Conservation (phyloP, 2,888 invertebrate genomes). For the Mythimna loreyi region DNA sequence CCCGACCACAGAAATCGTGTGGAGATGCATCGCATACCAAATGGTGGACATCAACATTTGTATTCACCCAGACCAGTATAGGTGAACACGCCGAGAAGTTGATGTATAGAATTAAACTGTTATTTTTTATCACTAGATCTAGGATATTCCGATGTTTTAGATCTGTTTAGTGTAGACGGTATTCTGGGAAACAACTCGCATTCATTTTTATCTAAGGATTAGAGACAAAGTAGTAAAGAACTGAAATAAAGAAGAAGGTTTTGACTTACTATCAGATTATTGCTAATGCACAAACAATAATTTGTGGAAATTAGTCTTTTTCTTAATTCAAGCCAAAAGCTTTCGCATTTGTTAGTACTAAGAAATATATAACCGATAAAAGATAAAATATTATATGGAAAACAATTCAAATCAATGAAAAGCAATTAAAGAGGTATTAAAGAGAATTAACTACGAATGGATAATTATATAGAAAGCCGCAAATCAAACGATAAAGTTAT, state of each 20-base stretch:
- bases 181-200: slow-evolving; percentile 19
- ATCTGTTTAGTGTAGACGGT: slow-evolving; percentile 13
- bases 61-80: slow-evolving; percentile 81
- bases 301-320: neutral
- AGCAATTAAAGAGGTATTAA: slow-evolving; percentile 3
- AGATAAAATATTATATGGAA: neutral
- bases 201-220: slow-evolving; percentile 1
- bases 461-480: slow-evolving; percentile 3
- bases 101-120: slow-evolving; percentile 78
- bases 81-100: slow-evolving; percentile 79
- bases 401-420: neutral
- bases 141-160: slow-evolving; percentile 57
- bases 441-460: slow-evolving; percentile 4
- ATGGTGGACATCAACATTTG: slow-evolving; percentile 75
- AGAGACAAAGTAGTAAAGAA: neutral
- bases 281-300: too few species aligned
- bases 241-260: neutral
- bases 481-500: slow-evolving; percentile 10
- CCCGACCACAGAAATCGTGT: slow-evolving; percentile 88
- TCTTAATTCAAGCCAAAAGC: neutral
- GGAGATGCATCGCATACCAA: slow-evolving; percentile 83
- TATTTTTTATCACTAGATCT: slow-evolving; percentile 75
- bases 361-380: neutral
- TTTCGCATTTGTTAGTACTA: neutral
- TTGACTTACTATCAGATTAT: too few species aligned